Base-by-base conservation (phyloP, 2,888 invertebrate species). In the Andrena minutula region DNA sequence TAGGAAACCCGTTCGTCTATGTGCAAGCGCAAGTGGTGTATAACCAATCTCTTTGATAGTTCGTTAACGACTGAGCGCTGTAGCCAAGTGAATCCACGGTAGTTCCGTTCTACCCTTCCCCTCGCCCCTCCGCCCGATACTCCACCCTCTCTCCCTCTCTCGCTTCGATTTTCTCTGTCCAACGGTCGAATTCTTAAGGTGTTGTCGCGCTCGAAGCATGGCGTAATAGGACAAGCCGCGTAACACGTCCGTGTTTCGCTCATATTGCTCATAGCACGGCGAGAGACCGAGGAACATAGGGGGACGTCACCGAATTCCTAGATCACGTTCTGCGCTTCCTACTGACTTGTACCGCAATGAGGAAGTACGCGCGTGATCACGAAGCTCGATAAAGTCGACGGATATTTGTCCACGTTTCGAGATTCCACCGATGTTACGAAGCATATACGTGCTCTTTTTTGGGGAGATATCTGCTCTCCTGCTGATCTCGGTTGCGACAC, bases 11-110 rank as follows among this genome's bases (percentile, higher is more conserved):
- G 30, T 79, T 51, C 35, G 26, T 28, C 7, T 16, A 20, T 5
- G 23, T 1, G 12, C 16, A 23, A 70, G 26, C 2, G 75, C 64
- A 68, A 30, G 12, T 47, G 23, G 12, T 10, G 8, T 1, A 1
- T 49, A 66, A 61, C 60, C 64, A 28, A n/a, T 20, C 41, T 65
- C 49, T 70, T 47, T 32, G 28, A 23, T 68, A 65, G 56, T 53
- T 85, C 70, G 63, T 64, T 20, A 70, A 51, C 75, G 77, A 86
- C 83, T 85, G 79, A 83, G 60, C 66, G 64, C 63, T 51, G 74
- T 77, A 64, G 61, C 72, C 65, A 56, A 47, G 66, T 56, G 82
- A 66, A 76, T 75, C 49, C 77, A 53, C 60, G 47, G 61, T 78
- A 82, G 63, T 75, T 72, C 23, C 69, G 66, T 58, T 56, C 65